These are phyloP conservation scores for Genyomyrus donnyi DNA, from an alignment of 2,113 vertebrate species.

Conservation along the genomic window DNA sequence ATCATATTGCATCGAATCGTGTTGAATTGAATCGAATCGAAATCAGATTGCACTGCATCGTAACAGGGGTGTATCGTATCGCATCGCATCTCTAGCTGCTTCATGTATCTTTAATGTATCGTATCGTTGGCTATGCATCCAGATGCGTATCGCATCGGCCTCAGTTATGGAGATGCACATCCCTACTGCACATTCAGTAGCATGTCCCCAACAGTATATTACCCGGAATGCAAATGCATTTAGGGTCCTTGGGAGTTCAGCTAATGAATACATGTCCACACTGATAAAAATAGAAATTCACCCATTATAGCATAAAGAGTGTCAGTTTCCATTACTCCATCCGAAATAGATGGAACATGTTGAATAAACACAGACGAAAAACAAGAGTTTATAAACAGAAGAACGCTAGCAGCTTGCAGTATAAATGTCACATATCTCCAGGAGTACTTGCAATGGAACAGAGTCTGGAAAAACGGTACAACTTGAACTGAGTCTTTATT, in stretches of 20 bases:
- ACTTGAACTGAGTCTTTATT: constrained; percentile 12
- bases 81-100: no score
- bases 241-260: background rate
- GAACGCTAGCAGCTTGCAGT: background rate
- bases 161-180: no score
- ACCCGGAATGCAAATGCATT: background rate
- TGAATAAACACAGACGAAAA: background rate
- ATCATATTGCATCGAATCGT: no score
- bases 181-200: background rate
- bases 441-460: background rate
- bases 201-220: background rate
- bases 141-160: no score
- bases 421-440: background rate
- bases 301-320: background rate
- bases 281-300: background rate
- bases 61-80: no score
- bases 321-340: background rate
- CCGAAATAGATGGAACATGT: background rate
- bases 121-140: no score
- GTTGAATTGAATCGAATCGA: no score
- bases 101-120: no score
- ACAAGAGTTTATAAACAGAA: background rate
- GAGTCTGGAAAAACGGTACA: background rate
- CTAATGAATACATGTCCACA: background rate
- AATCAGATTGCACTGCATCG: no score